Base-by-base conservation (phyloP, 1,140 invertebrate species). In the Plectus sambesii region DNA sequence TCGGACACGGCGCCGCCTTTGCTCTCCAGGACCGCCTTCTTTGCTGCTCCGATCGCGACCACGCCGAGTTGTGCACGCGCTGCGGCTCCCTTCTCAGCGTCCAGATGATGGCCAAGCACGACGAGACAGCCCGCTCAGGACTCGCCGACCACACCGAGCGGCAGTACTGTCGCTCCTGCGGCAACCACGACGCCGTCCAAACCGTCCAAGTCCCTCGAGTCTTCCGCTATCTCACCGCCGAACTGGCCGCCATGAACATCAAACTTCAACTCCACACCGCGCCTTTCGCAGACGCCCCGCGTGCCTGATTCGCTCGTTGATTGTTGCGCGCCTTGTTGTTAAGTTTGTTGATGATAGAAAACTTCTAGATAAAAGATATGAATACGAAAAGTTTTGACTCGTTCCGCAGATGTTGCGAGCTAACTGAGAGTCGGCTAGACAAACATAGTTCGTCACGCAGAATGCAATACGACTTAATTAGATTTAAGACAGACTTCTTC, bases 1-100 rank as follows among this genome's bases (percentile, higher is more conserved):
- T 98, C 38, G 84, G 90, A 35, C 93, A 98, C 70, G 93, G 93
- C 2, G 80, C 86, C 5, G 78, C 87, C 9, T 92, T 84, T 69
- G 73, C 94, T 23, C 74, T 98, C 40, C n/a, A n/a, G n/a, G n/a
- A n/a, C n/a, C n/a, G n/a, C n/a, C n/a, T n/a, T n/a, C n/a, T n/a
- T n/a, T n/a, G n/a, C 71, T 90, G 87, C 70, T 94, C 90, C 1
- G 93, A 98, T 71, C 82, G 82, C 74, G 81, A 80, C 35, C 76
- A 79, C 61, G 85, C 70, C 84, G 9, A 78, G 79, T 12, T 80
- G 79, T 1, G 70, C 79, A n/a, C 41, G 53, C 45, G 49, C 41
- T 58, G 63, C 62, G 53, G 56, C 42, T 58, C 55, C 33, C 52
- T 56, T 23, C 30, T 58, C 47, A 48, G 63, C 48, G 51, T 60